A percentile compares a stretch with the other conserved stretches of the same genome.
phyloP scores from a whole-genome alignment of 2,888 invertebrate genomes.

The Drosophila macrospina region DNA sequence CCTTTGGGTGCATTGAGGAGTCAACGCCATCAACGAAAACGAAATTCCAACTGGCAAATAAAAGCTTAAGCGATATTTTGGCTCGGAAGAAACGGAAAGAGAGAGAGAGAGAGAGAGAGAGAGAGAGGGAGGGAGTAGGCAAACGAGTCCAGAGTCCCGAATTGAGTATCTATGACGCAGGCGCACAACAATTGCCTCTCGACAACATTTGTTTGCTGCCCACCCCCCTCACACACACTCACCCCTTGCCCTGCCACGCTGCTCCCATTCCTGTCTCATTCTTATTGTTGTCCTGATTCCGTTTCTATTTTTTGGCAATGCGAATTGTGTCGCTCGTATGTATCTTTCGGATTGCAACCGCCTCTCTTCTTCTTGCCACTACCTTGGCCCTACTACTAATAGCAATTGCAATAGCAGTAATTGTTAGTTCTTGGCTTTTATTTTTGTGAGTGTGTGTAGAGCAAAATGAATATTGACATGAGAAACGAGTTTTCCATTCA shows the following conservation, averaged over 20 bases:
- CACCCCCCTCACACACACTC: background rate
- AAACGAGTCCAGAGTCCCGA: conserved; percentile 32
- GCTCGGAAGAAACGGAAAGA: background rate
- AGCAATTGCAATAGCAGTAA: conserved; percentile 35
- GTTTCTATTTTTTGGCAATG: conserved; percentile 53
- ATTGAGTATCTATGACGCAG: conserved; percentile 35
- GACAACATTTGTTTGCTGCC: conserved; percentile 23
- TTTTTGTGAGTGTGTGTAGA: conserved; percentile 25
- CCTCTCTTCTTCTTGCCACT: background rate
- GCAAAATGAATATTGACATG: conserved; percentile 52
- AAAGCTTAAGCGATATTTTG: conserved; percentile 20
- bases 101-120: background rate
- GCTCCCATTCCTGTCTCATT: conserved; percentile 47
- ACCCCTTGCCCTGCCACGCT: background rate
- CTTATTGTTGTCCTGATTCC: conserved; percentile 59
- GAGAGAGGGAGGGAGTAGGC: background rate
- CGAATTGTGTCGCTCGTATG: conserved; percentile 73
- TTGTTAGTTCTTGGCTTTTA: conserved; percentile 12
- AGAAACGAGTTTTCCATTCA: conserved; percentile 52
- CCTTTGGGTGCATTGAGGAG: conserved; percentile 37
- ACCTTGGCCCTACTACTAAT: conserved; percentile 16
- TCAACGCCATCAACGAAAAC: conserved; percentile 50
- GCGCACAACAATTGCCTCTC: conserved; percentile 22
- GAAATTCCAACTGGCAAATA: conserved; percentile 45
- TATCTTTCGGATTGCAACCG: conserved; percentile 58